Base-by-base conservation (phyloP, 2,888 invertebrate genomes). In the Silvanus unidentatus region DNA sequence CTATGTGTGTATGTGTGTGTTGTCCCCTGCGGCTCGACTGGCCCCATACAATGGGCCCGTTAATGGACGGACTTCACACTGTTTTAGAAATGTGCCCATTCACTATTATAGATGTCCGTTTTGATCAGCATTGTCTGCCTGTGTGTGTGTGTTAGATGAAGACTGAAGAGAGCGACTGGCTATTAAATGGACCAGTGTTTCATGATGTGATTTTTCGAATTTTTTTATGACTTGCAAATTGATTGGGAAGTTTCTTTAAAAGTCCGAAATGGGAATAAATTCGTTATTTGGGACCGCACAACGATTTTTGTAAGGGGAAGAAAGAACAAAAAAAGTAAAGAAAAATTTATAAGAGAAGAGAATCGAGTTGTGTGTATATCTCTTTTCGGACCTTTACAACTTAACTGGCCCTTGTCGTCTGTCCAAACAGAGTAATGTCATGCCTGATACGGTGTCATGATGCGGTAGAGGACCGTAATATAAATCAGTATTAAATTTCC, bases 1-100 rank as follows among this genome's bases (percentile, higher is more conserved):
- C n/a, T n/a, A n/a, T n/a, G n/a, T n/a, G n/a, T n/a, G n/a, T n/a
- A n/a, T n/a, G n/a, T n/a, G 49, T 53, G 44, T 54, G 50, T 53
- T 52, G 56, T 53, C 55, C 54, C 60, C 58, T 46, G 53, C 53
- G 57, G 55, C 54, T 54, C 51, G 48, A 47, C 54, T 46, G 48
- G 44, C 30, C 56, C 53, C 42, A 50, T 51, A 61, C 60, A 62
- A 60, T 58, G 58, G 57, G 58, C 32, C 37, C 55, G 54, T 62
- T 67, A 66, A 66, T 66, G 63, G 64, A 61, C 64, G 55, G 70
- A 67, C 66, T 69, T 69, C 70, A 70, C 68, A 70, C 69, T 70
- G 70, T 70, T 70, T 70, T 62, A 67, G 65, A 70, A 70, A 70
- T 70, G 69, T 63, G 69, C 66, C 68, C 69, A 70, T 69, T 69